Evolutionary conservation across 2,113 vertebrate genomes (phyloP), one percentile per base, ranked within the genome.

Genomic region (Pelecanoides urinatrix): DNA sequence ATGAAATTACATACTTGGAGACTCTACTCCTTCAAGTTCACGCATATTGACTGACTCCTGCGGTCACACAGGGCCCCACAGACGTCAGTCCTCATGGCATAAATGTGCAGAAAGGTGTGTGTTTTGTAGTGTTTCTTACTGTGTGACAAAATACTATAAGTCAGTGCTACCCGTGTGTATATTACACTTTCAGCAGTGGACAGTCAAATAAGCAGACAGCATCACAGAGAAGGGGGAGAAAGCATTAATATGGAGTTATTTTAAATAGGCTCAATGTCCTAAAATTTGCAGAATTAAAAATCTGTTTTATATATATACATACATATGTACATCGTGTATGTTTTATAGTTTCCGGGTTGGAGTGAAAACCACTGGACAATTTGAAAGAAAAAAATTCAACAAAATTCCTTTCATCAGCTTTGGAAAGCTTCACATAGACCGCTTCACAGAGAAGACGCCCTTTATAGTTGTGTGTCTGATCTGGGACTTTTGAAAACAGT

Each of bases 11-110:
- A 5, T 62, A n/a, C 26, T 76, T 62, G 58, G 40, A 67, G 8
- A n/a, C 18, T 25, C 8, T 26, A 1, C 7, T 77, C 5, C 30
- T 71, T 66, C 52, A 66, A 38, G 29, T 40, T 83, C 76, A 30
- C 0, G 0, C 3, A 2, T 26, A 25, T 23, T 70, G 50, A 21
- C 55, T 50, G 78, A 40, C 19, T 63, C 40, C 30, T 94, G 75
- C 34, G 63, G 83, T 32, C 61, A 67, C 27, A 6, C 7, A 34
- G 40, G 38, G 34, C 23, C 11, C 4, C 17, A 7, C 20, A 68
- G 44, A 26, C 2, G 2, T 52, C n/a, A 26, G 14, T 62, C 13
- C 29, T 72, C 0, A 0, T 59, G 55, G 18, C 16, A 49, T 13
- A 15, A 23, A 66, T 10, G 16, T 83, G 40, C 47, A 92, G 56